These are phyloP conservation scores for Sceloporus tristichus DNA, from an alignment of 2,113 vertebrate genomes.

Conservation along the genomic window DNA sequence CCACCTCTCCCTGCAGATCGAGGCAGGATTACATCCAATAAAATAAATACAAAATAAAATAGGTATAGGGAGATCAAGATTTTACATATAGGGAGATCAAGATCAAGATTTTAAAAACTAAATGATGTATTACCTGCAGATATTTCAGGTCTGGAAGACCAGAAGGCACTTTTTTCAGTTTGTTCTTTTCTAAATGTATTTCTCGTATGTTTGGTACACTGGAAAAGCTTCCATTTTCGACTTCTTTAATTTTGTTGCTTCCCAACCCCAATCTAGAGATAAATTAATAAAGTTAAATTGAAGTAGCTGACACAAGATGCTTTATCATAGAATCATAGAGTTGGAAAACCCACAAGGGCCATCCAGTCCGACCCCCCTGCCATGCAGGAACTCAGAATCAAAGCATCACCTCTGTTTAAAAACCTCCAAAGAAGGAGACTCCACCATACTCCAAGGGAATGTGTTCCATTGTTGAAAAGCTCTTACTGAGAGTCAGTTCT, in stretches of 20 bases:
- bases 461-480: too few relatives aligned
- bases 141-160: constrained; percentile 89
- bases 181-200: constrained; percentile 94
- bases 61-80: too few relatives aligned
- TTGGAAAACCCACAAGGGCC: too few relatives aligned
- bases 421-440: too few relatives aligned
- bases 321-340: constrained; percentile 14
- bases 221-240: constrained; percentile 93
- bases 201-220: constrained; percentile 89
- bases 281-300: constrained; percentile 42
- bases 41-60: too few relatives aligned
- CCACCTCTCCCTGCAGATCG: too few relatives aligned
- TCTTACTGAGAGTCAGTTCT: too few relatives aligned
- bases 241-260: constrained; percentile 93
- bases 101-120: accelerated
- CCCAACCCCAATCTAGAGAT: constrained; percentile 88
- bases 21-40: too few relatives aligned
- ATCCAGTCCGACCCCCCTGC: too few relatives aligned
- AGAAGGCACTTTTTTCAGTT: constrained; percentile 90
- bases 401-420: too few relatives aligned
- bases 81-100: neutral
- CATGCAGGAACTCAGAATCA: too few relatives aligned
- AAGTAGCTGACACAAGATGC: constrained; percentile 20
- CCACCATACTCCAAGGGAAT: too few relatives aligned
- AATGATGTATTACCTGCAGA: constrained; percentile 85